A percentile compares a stretch with the other conserved stretches of the same genome.
Conservation (phyloP, 2,888 invertebrate genomes). For the Rhingia rostrata region DNA sequence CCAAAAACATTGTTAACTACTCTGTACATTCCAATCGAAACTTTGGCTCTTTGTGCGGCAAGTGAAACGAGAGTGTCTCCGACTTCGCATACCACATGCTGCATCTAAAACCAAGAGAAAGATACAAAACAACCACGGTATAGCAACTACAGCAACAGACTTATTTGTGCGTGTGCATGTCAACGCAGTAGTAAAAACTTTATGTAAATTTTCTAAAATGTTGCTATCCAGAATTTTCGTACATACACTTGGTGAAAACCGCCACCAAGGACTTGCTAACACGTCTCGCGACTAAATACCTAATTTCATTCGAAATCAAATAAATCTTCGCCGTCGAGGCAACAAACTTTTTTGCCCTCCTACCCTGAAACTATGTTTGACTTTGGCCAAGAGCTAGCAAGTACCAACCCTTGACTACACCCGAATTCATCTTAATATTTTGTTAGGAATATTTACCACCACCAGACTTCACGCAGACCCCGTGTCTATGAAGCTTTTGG, state of each 20-base stretch:
- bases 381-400: slow-evolving; percentile 38
- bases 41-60: slow-evolving; percentile 44
- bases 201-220: slow-evolving; percentile 55
- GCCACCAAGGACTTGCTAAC: neutral
- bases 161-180: slow-evolving; percentile 24
- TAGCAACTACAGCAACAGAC: neutral
- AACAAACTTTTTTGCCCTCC: slow-evolving; percentile 45
- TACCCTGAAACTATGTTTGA: slow-evolving; percentile 47
- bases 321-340: slow-evolving; percentile 58
- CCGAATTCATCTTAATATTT: slow-evolving; percentile 28
- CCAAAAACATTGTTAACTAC: slow-evolving; percentile 55
- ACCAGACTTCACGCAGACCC: neutral
- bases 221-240: neutral
- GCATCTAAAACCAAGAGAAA: neutral
- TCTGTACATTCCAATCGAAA: slow-evolving; percentile 64
- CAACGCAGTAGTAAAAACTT: slow-evolving; percentile 33
- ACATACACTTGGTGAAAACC: slow-evolving; percentile 4
- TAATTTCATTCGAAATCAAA: slow-evolving; percentile 47
- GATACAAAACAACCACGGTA: slow-evolving; percentile 2
- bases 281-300: slow-evolving; percentile 48
- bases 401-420: neutral
- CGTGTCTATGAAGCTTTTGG: neutral
- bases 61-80: neutral
- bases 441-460: slow-evolving; percentile 21
- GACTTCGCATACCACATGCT: neutral